Percentiles rank a stretch among this genome's conserved stretches.
These are phyloP conservation scores for Sarcophaga carnaria DNA, from an alignment of 2,888 invertebrate species.

Conservation along the genomic window DNA sequence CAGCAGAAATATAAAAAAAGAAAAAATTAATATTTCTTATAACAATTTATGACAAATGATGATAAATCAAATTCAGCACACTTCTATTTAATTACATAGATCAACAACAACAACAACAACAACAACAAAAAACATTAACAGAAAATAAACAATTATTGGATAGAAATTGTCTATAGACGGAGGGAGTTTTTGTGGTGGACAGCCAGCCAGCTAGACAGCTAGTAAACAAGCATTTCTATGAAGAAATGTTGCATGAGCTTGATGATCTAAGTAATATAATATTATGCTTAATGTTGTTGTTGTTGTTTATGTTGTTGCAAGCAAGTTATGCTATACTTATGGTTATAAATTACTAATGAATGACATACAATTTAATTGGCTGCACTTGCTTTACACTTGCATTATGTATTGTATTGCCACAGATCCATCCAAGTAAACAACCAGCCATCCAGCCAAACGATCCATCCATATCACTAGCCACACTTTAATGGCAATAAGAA, in stretches of 20 bases:
- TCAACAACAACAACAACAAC: constrained; percentile 11
- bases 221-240: constrained; percentile 12
- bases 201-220: not conserved
- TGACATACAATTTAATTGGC: constrained; percentile 81
- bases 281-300: constrained; percentile 46
- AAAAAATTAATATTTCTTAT: constrained; percentile 34
- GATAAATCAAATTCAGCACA: constrained; percentile 69
- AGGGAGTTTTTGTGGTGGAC: not conserved
- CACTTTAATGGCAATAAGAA: not conserved
- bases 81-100: constrained; percentile 58
- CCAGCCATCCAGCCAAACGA: not conserved
- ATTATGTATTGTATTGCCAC: constrained; percentile 59
- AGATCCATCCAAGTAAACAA: constrained; percentile 1
- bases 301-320: constrained; percentile 19
- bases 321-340: constrained; percentile 61
- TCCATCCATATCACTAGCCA: constrained; percentile 1
- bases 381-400: constrained; percentile 70
- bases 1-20: not conserved
- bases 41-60: constrained; percentile 67
- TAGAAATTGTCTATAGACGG: not conserved
- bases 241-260: constrained; percentile 41
- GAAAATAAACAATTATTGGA: not conserved
- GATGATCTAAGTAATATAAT: constrained; percentile 55
- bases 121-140: constrained; percentile 15
- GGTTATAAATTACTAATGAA: constrained; percentile 81